Base-by-base conservation (phyloP, 1,140 invertebrate genomes). In the Camponotus floridanus region DNA sequence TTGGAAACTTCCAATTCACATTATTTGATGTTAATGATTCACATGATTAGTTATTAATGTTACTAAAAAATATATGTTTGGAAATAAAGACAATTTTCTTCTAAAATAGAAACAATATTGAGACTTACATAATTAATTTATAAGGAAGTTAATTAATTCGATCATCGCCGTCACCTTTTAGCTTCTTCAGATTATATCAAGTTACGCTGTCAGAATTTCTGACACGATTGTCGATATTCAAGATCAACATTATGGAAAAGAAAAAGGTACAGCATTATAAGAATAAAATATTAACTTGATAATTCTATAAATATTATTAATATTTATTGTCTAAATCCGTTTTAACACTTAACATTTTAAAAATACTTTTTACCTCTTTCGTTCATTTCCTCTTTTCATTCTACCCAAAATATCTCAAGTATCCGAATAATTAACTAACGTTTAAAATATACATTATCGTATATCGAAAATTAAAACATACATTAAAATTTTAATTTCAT, bases 191-290 rank as follows among this genome's bases (percentile, higher is more conserved):
- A 70, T n/a, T 8, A 45, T 64, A 26, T 68, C 39, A 13, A 80
- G 36, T 78, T 48, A 78, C n/a, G 33, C n/a, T 2, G 15, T 80
- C 21, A 42, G 2, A 55, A 26, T 70, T 80, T 80, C 70, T 42
- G 36, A 59, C 33, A 15, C 15, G 21, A 42, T 21, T 57, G 36
- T 57, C 48, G 21, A 80, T 70, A 68, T 42, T 70, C 8, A 42
- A 42, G 26, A 26, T 26, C 26, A 26, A 39, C 13, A n/a, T 67
- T 21, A 51, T n/a, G 36, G 65, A 33, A 45, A 33, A 51, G 36
- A 67, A 13, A 45, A 45, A 51, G 21, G 51, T 13, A 51, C 15
- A 51, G 5, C n/a, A 57, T 36, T 39, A 5, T 21, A 57, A 31
- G 21, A 70, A 67, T 67, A 55, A 70, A 39, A 51, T 13, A n/a